phyloP scores from a whole-genome alignment of 2,888 invertebrate species.

The Osmoderma eremita region DNA sequence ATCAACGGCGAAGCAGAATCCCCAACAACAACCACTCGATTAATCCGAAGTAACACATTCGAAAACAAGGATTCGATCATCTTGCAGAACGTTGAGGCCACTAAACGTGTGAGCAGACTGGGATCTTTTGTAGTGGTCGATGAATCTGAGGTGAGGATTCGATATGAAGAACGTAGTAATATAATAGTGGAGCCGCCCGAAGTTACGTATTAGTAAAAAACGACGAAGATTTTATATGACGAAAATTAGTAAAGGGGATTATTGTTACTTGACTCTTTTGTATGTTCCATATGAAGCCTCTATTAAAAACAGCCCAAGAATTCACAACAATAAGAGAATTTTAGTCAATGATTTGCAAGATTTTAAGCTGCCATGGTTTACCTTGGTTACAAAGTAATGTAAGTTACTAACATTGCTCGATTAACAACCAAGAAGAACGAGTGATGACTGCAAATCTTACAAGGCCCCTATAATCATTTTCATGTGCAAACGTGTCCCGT shows the following conservation, averaged over 20 bases:
- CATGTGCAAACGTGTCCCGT: too few relatives aligned
- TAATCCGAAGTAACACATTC: constrained; percentile 74
- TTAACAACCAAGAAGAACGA: too few relatives aligned
- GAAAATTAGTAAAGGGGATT: too few relatives aligned
- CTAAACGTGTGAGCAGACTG: constrained; percentile 64
- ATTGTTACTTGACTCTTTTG: background rate
- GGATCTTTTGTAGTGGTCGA: constrained; percentile 66
- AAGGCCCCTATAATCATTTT: too few relatives aligned
- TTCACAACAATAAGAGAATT: background rate
- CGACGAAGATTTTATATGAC: background rate
- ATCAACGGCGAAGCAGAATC: constrained; percentile 21
- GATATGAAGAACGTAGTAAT: constrained; percentile 22
- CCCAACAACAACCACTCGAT: constrained; percentile 57
- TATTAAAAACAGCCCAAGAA: background rate
- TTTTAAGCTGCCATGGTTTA: too few relatives aligned
- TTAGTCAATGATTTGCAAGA: too few relatives aligned
- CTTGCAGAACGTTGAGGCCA: constrained; percentile 53
- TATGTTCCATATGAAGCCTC: constrained; percentile 1
- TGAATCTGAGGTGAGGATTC: constrained; percentile 42
- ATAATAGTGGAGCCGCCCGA: constrained; percentile 24
- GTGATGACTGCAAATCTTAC: too few relatives aligned
- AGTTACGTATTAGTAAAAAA: constrained; percentile 34
- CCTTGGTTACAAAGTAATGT: too few relatives aligned
- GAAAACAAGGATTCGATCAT: constrained; percentile 64
- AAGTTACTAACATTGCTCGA: too few relatives aligned